Evolutionary conservation across 2,113 vertebrate species (phyloP).

Genomic region (Proteles cristata): DNA sequence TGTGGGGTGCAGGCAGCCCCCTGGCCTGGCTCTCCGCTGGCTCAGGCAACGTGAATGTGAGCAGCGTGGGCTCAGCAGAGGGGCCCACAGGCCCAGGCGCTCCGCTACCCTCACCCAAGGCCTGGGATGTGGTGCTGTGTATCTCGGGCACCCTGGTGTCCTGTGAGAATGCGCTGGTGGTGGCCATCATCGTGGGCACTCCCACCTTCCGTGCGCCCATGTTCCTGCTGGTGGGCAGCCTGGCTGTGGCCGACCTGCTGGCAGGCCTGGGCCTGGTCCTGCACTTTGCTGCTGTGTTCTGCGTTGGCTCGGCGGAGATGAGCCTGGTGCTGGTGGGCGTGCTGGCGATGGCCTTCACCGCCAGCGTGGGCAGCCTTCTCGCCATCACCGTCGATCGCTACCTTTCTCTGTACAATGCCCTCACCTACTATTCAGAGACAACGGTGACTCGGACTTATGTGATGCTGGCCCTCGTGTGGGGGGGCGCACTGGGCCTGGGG

Average conservation of each 20-base stretch:
- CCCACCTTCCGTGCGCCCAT: slow-evolving; percentile 92
- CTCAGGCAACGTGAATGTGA: slow-evolving; percentile 61
- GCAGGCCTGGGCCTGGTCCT: slow-evolving; percentile 93
- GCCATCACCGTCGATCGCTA: slow-evolving; percentile 96
- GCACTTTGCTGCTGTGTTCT: slow-evolving; percentile 93
- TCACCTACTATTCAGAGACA: slow-evolving; percentile 93
- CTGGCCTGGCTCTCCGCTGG: slow-evolving; percentile 76
- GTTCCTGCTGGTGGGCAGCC: slow-evolving; percentile 94
- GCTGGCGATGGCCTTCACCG: slow-evolving; percentile 92
- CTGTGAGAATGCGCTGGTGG: slow-evolving; percentile 94
- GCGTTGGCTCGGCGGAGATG: slow-evolving; percentile 86
- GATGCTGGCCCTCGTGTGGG: slow-evolving; percentile 93
- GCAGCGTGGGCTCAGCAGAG: slow-evolving; percentile 56
- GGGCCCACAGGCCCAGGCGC: slow-evolving; percentile 83
- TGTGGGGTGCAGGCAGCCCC: slow-evolving; percentile 72
- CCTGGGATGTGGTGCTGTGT: slow-evolving; percentile 94
- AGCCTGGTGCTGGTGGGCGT: slow-evolving; percentile 92
- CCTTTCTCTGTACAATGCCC: slow-evolving; percentile 94
- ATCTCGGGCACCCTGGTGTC: slow-evolving; percentile 94
- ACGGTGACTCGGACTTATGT: slow-evolving; percentile 91
- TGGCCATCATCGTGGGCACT: slow-evolving; percentile 92
- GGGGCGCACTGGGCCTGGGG: slow-evolving; percentile 88
- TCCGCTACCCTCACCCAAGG: slow-evolving; percentile 73
- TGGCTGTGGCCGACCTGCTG: slow-evolving; percentile 94
- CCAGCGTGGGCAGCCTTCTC: slow-evolving; percentile 94